Evolutionary conservation across 1,140 invertebrate genomes (phyloP).

Genomic region (Oedothorax gibbosus): DNA sequence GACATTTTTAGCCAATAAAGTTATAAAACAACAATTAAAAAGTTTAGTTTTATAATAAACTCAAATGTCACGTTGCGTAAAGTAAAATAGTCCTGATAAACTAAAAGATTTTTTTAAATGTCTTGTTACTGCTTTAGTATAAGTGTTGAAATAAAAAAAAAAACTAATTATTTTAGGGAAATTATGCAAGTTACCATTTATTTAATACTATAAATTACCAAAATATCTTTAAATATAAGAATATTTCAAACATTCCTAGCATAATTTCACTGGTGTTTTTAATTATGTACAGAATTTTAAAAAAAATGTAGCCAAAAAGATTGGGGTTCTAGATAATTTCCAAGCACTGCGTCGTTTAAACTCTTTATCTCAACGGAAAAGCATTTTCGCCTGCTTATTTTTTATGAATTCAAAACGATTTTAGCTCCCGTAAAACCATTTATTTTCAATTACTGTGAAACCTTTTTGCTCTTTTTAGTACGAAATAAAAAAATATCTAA

Average conservation of each 20-base stretch:
- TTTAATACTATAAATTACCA: too few relatives aligned
- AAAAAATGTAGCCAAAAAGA: conserved; percentile 14
- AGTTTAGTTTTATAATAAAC: too few relatives aligned
- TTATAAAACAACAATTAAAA: too few relatives aligned
- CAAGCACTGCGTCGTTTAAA: conserved; percentile 4
- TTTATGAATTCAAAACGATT: conserved; percentile 29
- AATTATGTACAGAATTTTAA: conserved; percentile 9
- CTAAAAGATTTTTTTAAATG: too few relatives aligned
- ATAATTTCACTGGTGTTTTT: conserved; percentile 19
- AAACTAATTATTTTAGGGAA: too few relatives aligned
- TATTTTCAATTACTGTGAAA: conserved; percentile 42
- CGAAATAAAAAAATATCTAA: conserved; percentile 10
- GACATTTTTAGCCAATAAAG: too few relatives aligned
- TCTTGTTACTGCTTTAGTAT: too few relatives aligned
- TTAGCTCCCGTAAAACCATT: conserved; percentile 35
- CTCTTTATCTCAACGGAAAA: conserved; percentile 42
- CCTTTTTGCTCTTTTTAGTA: conserved; percentile 11
- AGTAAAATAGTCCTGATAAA: too few relatives aligned
- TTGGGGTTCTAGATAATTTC: conserved; percentile 1
- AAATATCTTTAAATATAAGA: neutral
- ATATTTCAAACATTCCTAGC: conserved; percentile 25
- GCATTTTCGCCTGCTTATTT: conserved; percentile 21
- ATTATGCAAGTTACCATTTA: too few relatives aligned
- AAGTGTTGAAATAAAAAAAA: too few relatives aligned
- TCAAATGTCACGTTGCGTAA: too few relatives aligned